Percentiles rank a stretch among this genome's conserved stretches.
Conservation (phyloP, 2,888 invertebrate genomes). For the Acrobasis consociella region DNA sequence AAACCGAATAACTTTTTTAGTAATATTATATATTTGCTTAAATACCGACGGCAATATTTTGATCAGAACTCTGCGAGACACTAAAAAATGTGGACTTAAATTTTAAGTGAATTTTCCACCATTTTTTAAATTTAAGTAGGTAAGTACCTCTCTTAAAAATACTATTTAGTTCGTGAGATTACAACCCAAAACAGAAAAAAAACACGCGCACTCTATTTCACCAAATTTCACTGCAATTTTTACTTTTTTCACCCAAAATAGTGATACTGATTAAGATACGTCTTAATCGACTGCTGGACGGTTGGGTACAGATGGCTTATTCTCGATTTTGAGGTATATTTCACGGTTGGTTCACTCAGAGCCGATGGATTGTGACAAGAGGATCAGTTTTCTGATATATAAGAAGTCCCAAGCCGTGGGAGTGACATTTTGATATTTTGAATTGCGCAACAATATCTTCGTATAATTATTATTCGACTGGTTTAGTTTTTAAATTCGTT, state of each 20-base stretch:
- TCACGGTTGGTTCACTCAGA: slow-evolving; percentile 69
- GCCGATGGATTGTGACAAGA: slow-evolving; percentile 75
- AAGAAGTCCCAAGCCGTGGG: slow-evolving; percentile 56
- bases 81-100: too few species aligned
- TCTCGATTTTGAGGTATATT: slow-evolving; percentile 76
- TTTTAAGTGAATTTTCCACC: too few species aligned
- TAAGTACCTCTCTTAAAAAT: too few species aligned
- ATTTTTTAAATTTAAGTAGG: too few species aligned
- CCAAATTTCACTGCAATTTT: background rate
- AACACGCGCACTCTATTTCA: slow-evolving; percentile 5
- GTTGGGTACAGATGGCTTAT: slow-evolving; percentile 63
- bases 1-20: too few species aligned
- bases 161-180: background rate
- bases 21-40: too few species aligned
- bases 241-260: slow-evolving; percentile 13
- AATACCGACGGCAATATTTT: too few species aligned
- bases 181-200: background rate
- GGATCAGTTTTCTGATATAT: slow-evolving; percentile 71
- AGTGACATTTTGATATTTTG: slow-evolving; percentile 49
- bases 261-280: slow-evolving; percentile 44
- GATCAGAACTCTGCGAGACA: too few species aligned
- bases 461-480: background rate
- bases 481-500: too few species aligned
- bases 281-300: slow-evolving; percentile 54
- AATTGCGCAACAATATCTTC: slow-evolving; percentile 38